Percentiles rank a stretch among this genome's conserved stretches.
These are phyloP conservation scores for Aphidoletes aphidimyza DNA, from an alignment of 2,888 invertebrate genomes.

Conservation along the genomic window DNA sequence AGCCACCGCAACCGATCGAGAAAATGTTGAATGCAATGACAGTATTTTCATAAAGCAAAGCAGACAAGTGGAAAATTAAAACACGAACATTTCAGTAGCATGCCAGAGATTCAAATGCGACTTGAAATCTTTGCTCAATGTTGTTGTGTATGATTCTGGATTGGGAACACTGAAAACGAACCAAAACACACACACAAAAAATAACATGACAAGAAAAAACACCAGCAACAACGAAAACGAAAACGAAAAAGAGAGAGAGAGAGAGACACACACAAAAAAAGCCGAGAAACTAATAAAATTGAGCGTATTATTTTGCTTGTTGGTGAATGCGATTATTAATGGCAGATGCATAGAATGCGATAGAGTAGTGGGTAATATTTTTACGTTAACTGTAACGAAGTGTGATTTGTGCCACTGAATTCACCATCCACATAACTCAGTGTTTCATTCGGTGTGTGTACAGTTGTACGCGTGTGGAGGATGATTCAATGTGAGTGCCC, in stretches of 20 bases:
- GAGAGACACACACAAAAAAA: not conserved
- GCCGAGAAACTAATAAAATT: slow-evolving; percentile 22
- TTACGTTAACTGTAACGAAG: slow-evolving; percentile 46
- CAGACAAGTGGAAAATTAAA: slow-evolving; percentile 51
- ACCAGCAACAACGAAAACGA: not conserved
- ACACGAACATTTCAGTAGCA: slow-evolving; percentile 3
- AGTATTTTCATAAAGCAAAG: slow-evolving; percentile 43
- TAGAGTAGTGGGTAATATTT: slow-evolving; percentile 31
- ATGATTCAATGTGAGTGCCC: too few relatives aligned
- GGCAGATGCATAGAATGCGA: slow-evolving; percentile 27
- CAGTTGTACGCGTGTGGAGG: too few relatives aligned
- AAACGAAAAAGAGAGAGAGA: not conserved
- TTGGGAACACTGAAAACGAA: too few relatives aligned
- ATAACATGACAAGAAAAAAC: too few relatives aligned
- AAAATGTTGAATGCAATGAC: slow-evolving; percentile 45
- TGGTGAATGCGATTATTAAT: slow-evolving; percentile 44
- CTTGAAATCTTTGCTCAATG: slow-evolving; percentile 4
- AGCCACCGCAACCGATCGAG: not conserved
- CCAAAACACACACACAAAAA: too few relatives aligned
- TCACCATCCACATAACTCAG: slow-evolving; percentile 24
- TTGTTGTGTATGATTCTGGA: not conserved
- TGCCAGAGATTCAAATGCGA: not conserved
- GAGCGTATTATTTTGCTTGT: slow-evolving; percentile 23
- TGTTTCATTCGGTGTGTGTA: too few relatives aligned
- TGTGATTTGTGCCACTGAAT: slow-evolving; percentile 41